Percentiles rank a stretch among this genome's conserved stretches.
These are phyloP conservation scores for Nephrotoma guestfalica DNA, from an alignment of 2,888 invertebrate species.

Conservation along the genomic window DNA sequence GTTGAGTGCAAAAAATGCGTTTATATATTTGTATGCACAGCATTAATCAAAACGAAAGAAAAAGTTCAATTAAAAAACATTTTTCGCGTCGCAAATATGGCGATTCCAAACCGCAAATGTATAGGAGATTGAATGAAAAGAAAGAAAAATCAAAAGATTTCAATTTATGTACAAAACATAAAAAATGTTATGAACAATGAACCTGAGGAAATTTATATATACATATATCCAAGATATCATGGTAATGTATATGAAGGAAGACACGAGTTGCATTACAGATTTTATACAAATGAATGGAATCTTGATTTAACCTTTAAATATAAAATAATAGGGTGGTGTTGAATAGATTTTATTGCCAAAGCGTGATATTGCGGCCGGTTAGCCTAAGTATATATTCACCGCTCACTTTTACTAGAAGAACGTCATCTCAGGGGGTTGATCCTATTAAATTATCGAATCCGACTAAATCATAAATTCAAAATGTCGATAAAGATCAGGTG, in stretches of 20 bases:
- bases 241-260: not conserved
- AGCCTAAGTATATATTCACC: no score
- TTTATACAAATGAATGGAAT: not conserved
- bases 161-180: not conserved
- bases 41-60: not conserved
- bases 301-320: not conserved
- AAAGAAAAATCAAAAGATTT: not conserved
- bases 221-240: not conserved
- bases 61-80: not conserved
- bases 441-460: no score
- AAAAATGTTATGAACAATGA: not conserved
- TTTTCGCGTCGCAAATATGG: not conserved
- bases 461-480: no score
- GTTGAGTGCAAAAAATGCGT: not conserved
- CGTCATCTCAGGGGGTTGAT: no score
- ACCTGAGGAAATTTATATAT: not conserved
- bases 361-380: no score
- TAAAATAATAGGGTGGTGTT: not conserved
- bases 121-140: not conserved
- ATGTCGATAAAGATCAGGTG: no score
- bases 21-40: not conserved
- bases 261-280: not conserved
- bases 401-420: no score
- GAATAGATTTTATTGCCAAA: no score
- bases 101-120: not conserved